Percentiles rank a stretch among this genome's conserved stretches.
Conservation (phyloP, 2,113 vertebrate species). For the Conger conger region DNA sequence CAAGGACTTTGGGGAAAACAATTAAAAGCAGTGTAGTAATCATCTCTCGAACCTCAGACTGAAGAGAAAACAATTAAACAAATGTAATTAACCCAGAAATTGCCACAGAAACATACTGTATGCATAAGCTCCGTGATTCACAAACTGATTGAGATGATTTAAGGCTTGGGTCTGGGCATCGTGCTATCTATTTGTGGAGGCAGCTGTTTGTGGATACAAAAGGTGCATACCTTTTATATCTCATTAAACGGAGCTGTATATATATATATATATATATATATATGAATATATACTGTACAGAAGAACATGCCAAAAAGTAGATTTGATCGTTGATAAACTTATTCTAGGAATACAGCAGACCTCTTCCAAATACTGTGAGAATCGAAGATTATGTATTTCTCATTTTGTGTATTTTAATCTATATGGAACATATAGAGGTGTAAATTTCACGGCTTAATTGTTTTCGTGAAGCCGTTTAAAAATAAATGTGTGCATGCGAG, state of each 20-base stretch:
- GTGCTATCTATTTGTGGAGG: too few species aligned
- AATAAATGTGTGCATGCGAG: background rate
- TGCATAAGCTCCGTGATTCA: too few species aligned
- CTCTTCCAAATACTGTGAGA: background rate
- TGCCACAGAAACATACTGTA: too few species aligned
- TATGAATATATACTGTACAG: background rate
- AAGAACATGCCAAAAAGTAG: background rate
- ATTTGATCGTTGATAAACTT: background rate
- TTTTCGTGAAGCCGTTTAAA: background rate
- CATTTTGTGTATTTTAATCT: background rate
- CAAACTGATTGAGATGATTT: too few species aligned
- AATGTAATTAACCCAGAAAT: too few species aligned
- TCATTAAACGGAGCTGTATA: background rate
- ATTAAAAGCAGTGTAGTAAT: background rate
- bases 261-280: background rate
- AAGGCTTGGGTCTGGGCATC: too few species aligned
- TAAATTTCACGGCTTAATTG: background rate
- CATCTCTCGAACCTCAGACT: too few species aligned
- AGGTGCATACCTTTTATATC: background rate
- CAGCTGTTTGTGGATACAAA: too few species aligned
- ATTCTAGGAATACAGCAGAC: background rate
- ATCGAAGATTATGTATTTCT: background rate
- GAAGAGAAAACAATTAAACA: too few species aligned
- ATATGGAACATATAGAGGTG: background rate
- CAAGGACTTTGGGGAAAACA: background rate